Evolutionary conservation across 1,140 invertebrate species (phyloP), one percentile per base, ranked within the genome.

Genomic region (Conopomorpha cramerella): DNA sequence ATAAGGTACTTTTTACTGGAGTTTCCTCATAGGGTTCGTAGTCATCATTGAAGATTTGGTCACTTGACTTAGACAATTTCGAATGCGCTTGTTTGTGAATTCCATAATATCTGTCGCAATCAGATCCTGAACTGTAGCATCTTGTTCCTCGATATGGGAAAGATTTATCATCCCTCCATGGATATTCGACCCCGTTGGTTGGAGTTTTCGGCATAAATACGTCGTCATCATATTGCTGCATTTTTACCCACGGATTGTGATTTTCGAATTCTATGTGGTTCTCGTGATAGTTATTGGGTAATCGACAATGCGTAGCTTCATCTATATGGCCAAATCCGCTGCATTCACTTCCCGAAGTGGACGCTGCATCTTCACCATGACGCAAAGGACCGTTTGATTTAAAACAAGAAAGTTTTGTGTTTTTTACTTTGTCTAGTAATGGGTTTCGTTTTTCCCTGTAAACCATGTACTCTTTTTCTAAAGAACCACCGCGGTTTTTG

Each of bases 341-440:
- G 41, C 76, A 83, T 54, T 79, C 76, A 40, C 74, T 79, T 35
- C 71, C 76, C 12, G 77, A 78, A 0, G 77, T 77, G 2, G 74
- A 77, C 3, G 70, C 61, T 12, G 77, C 67, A 36, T 78, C 77
- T 38, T 79, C 76, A n/a, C 61, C 62, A 30, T 68, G 67, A 10
- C 70, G 57, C 18, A 76, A 45, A 27, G 73, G 59, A 15, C 57
- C 70, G 37, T 74, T 76, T 10, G 82, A 82, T 45, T 80, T 80
- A 58, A 88, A 86, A 55, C 86, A 87, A 2, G 84, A 86, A 23
- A 89, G 58, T 51, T 83, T 82, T 6, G 86, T 87, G 47, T 86
- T 87, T 55, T 86, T 87, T 1, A 88, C 86, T 49, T 83, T 82
- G 40, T 88, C 86, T 14, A 88, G 71, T 25, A 89, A 72, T 1